Evolutionary conservation across 1,140 invertebrate genomes (phyloP).

Genomic region (Ruditapes philippinarum): DNA sequence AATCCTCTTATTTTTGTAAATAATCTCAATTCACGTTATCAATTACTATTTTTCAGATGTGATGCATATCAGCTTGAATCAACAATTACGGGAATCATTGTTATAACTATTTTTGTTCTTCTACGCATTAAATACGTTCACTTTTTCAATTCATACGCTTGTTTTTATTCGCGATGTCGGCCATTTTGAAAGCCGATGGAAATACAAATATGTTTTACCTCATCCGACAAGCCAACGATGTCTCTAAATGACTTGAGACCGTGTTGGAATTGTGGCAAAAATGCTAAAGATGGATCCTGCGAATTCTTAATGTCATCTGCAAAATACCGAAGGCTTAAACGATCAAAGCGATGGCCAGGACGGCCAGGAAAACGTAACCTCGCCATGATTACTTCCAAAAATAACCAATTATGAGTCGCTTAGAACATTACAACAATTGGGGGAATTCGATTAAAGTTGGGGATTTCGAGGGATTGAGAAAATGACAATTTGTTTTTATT

Average conservation of each 20-base stretch:
- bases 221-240: conserved; percentile 55
- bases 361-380: conserved; percentile 64
- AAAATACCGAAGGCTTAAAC: conserved; percentile 49
- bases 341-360: conserved; percentile 62
- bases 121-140: too few species aligned
- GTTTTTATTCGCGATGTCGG: conserved; percentile 51
- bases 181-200: conserved; percentile 59
- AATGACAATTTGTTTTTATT: too few species aligned
- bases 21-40: too few species aligned
- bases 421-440: background rate
- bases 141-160: too few species aligned
- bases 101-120: too few species aligned
- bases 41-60: too few species aligned
- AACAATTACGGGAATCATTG: too few species aligned
- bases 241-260: conserved; percentile 55
- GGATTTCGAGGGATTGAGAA: too few species aligned
- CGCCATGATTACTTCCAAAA: conserved; percentile 67
- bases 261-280: conserved; percentile 56
- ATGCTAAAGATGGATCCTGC: conserved; percentile 58
- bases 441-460: too few species aligned
- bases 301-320: conserved; percentile 62
- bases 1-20: too few species aligned
- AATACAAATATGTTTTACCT: conserved; percentile 30
- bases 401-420: conserved; percentile 36
- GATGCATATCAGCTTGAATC: too few species aligned